Conservation (phyloP, 2,113 vertebrate species). For the Alethe castanea region DNA sequence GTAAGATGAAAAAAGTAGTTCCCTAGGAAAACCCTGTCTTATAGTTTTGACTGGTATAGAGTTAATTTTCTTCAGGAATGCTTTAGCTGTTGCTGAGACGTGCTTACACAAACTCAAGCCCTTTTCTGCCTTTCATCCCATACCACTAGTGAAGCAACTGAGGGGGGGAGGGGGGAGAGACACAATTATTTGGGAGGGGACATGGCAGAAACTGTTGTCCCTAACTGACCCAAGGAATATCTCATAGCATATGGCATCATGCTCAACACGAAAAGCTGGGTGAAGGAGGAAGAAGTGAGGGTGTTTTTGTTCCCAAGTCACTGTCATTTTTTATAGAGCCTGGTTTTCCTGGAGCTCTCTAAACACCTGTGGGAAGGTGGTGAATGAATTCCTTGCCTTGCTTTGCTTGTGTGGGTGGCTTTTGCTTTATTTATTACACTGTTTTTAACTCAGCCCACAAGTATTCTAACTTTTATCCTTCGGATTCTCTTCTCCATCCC, state of each 20-base stretch:
- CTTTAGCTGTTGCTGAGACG: neutral
- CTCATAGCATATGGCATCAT: neutral
- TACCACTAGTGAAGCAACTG: neutral
- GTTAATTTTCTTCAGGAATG: neutral
- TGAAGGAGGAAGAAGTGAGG: neutral
- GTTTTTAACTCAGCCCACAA: neutral
- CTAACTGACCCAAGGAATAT: neutral
- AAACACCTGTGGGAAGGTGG: neutral
- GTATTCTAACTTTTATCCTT: neutral
- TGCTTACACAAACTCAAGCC: neutral
- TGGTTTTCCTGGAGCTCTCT: neutral
- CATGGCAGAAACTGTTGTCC: neutral
- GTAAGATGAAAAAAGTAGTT: neutral
- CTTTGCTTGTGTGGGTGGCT: neutral
- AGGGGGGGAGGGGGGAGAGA: too few species aligned
- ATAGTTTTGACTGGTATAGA: neutral
- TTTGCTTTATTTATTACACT: neutral
- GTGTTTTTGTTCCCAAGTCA: neutral
- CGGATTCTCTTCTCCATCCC: neutral
- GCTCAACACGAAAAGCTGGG: neutral
- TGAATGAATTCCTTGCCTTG: neutral
- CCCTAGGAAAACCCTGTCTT: neutral
- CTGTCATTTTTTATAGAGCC: fast-evolving
- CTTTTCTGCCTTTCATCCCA: neutral
- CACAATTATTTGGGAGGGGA: neutral